phyloP scores from a whole-genome alignment of 2,888 invertebrate genomes.

The Embidobia sp. region DNA sequence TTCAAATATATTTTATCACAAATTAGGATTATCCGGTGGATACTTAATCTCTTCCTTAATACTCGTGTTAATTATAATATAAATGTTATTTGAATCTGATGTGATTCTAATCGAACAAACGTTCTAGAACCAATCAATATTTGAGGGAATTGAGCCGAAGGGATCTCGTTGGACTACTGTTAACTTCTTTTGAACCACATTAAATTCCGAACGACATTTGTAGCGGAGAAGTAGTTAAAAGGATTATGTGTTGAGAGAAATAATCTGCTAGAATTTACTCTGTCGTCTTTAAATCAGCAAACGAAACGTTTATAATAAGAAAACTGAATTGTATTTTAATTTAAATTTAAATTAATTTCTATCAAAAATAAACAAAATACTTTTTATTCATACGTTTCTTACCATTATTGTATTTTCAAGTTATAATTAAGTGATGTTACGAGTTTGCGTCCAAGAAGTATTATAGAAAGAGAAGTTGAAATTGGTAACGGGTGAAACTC shows the following conservation, averaged over 20 bases:
- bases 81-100: slow-evolving; percentile 26
- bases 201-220: slow-evolving; percentile 35
- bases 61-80: slow-evolving; percentile 18
- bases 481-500: no score
- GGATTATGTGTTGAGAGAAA: slow-evolving; percentile 32
- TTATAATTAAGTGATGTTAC: no score
- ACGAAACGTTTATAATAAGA: no score
- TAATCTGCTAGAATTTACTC: no score
- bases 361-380: no score
- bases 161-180: slow-evolving; percentile 29
- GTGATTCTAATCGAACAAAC: slow-evolving; percentile 17
- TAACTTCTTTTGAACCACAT: slow-evolving; percentile 45
- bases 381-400: no score
- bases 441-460: no score
- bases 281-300: no score
- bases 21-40: slow-evolving; percentile 10
- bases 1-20: slow-evolving; percentile 7
- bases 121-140: slow-evolving; percentile 21
- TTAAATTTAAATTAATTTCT: no score
- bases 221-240: slow-evolving; percentile 24
- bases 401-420: no score
- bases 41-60: slow-evolving; percentile 4
- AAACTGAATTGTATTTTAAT: no score
- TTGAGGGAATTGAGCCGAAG: slow-evolving; percentile 19
- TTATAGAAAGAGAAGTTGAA: no score